phyloP scores from a whole-genome alignment of 2,888 invertebrate genomes.

The Harpalus rubripes region DNA sequence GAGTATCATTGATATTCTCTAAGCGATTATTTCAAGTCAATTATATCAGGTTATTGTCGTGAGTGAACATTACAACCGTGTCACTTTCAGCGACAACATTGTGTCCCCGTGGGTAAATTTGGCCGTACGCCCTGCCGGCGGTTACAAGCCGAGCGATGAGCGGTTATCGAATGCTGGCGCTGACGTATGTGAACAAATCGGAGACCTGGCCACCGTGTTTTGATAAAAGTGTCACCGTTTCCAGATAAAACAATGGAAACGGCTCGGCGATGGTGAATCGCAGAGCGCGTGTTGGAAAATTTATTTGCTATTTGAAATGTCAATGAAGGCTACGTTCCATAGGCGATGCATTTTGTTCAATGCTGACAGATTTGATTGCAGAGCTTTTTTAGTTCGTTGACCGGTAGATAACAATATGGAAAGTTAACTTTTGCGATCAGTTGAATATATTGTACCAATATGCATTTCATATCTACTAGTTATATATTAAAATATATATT shows the following conservation, averaged over 20 bases:
- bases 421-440: background rate
- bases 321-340: constrained; percentile 22
- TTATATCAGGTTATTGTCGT: too few species aligned
- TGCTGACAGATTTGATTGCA: constrained; percentile 11
- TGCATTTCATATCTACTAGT: too few species aligned
- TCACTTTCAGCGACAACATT: background rate
- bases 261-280: background rate
- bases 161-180: constrained; percentile 39
- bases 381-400: constrained; percentile 8
- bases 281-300: constrained; percentile 18
- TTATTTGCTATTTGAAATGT: constrained; percentile 37
- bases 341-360: constrained; percentile 12
- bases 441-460: background rate
- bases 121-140: background rate
- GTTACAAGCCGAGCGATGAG: constrained; percentile 32
- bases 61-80: too few species aligned
- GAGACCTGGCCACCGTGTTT: constrained; percentile 40
- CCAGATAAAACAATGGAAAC: constrained; percentile 45
- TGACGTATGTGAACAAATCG: constrained; percentile 48
- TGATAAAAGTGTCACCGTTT: constrained; percentile 40
- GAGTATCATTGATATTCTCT: too few species aligned
- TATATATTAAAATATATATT: too few species aligned
- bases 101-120: background rate
- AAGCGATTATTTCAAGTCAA: too few species aligned
- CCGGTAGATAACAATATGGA: background rate